These are phyloP conservation scores for Drosophila littoralis DNA, from an alignment of 1,140 invertebrate genomes.

Conservation along the genomic window DNA sequence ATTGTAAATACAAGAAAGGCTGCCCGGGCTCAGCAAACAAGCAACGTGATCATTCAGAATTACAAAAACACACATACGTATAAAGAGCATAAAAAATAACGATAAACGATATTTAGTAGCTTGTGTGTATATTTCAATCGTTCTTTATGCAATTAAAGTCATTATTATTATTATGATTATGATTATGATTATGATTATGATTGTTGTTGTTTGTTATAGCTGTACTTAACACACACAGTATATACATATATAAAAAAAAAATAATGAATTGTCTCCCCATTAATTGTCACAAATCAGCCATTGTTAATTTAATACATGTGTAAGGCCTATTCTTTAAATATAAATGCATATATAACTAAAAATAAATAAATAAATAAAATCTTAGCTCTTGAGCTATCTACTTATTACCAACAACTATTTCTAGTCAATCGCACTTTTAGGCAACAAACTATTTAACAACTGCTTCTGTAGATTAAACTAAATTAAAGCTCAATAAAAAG, in stretches of 20 bases:
- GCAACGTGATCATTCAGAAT: constrained; percentile 74
- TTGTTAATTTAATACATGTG: constrained; percentile 80
- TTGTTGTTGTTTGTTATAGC: constrained; percentile 80
- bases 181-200: constrained; percentile 43
- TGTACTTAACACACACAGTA: constrained; percentile 66
- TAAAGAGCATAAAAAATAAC: constrained; percentile 1
- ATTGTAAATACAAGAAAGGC: constrained; percentile 74
- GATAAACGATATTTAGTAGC: constrained; percentile 23
- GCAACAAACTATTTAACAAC: constrained; percentile 1
- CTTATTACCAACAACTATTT: constrained; percentile 49
- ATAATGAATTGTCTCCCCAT: constrained; percentile 64
- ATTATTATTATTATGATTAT: constrained; percentile 24
- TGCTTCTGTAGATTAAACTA: constrained; percentile 14
- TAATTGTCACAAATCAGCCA: constrained; percentile 52
- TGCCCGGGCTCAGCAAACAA: constrained; percentile 76
- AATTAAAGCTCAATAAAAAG: not conserved
- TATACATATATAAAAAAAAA: constrained; percentile 16
- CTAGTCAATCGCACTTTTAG: constrained; percentile 50
- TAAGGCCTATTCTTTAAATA: constrained; percentile 60
- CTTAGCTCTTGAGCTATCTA: constrained; percentile 11
- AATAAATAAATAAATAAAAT: constrained; percentile 16
- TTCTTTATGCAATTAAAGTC: constrained; percentile 62
- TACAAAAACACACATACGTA: constrained; percentile 23
- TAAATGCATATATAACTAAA: constrained; percentile 11
- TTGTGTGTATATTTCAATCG: constrained; percentile 46